Evolutionary conservation across 2,113 vertebrate genomes (phyloP).

Genomic region (Okapia johnstoni): DNA sequence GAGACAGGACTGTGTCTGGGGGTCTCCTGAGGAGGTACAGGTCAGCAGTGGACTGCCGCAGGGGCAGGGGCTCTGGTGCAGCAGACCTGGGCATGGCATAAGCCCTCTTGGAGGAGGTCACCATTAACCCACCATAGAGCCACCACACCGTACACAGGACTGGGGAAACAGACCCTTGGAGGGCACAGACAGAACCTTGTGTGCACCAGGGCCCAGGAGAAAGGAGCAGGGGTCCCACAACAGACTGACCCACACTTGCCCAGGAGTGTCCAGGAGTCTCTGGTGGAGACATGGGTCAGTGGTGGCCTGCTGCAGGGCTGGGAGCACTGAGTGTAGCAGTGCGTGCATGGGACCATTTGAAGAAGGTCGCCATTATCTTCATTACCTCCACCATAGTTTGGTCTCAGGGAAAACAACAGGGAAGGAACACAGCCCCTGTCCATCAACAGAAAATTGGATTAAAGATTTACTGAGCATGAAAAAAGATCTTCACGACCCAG

Average conservation of each 20-base stretch:
- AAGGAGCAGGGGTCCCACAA: background rate
- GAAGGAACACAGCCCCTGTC: background rate
- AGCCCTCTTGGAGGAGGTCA: too few relatives aligned
- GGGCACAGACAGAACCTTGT: too few relatives aligned
- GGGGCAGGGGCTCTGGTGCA: too few relatives aligned
- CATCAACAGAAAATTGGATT: background rate
- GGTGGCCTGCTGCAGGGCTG: background rate
- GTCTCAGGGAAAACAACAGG: background rate
- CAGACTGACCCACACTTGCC: background rate
- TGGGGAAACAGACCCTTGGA: too few relatives aligned
- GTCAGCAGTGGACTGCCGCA: too few relatives aligned
- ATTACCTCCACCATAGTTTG: background rate
- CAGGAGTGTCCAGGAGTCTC: background rate
- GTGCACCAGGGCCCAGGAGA: background rate
- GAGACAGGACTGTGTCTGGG: too few relatives aligned
- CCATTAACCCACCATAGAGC: too few relatives aligned
- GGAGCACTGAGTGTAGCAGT: background rate
- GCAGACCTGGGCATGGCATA: too few relatives aligned
- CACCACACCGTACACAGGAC: too few relatives aligned
- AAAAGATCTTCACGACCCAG: background rate
- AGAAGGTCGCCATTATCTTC: background rate
- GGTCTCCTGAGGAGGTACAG: too few relatives aligned
- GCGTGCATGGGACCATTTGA: background rate
- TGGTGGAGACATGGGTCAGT: accelerated
- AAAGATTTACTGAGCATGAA: background rate